These are phyloP conservation scores for Oryctes rhinoceros DNA, from an alignment of 1,140 invertebrate genomes.

Conservation along the genomic window DNA sequence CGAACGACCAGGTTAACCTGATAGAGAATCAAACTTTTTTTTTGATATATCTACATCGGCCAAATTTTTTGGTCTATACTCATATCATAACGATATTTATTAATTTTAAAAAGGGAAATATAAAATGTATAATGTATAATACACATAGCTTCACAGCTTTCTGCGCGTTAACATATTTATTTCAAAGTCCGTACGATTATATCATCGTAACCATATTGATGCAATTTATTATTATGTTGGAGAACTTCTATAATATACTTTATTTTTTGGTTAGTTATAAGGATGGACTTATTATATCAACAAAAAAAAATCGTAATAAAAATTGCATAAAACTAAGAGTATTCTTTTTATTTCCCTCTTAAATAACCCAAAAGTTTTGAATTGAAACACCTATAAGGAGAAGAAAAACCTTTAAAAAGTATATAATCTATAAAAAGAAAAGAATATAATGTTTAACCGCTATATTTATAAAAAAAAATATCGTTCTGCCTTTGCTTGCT, in stretches of 20 bases:
- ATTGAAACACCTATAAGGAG: too few species aligned
- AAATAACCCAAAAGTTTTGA: too few species aligned
- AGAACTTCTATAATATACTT: neutral
- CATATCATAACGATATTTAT: constrained; percentile 23
- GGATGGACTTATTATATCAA: neutral
- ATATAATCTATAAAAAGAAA: too few species aligned
- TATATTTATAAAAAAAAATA: too few species aligned
- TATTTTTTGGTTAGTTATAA: constrained; percentile 19
- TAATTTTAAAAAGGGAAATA: neutral
- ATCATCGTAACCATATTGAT: neutral
- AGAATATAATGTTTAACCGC: too few species aligned
- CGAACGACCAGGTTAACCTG: constrained; percentile 17
- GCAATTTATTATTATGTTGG: neutral
- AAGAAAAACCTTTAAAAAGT: too few species aligned
- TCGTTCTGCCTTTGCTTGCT: too few species aligned
- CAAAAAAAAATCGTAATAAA: neutral
- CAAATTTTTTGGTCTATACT: constrained; percentile 10
- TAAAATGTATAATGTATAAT: neutral
- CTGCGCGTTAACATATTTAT: neutral
- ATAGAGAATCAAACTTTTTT: constrained; percentile 3
- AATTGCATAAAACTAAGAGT: neutral
- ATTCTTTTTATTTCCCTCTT: neutral
- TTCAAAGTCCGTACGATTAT: neutral
- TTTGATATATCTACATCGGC: constrained; percentile 16
- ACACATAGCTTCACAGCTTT: neutral